These are phyloP conservation scores for Ichneumoninae sp. DNA, from an alignment of 2,888 invertebrate species.

Conservation along the genomic window DNA sequence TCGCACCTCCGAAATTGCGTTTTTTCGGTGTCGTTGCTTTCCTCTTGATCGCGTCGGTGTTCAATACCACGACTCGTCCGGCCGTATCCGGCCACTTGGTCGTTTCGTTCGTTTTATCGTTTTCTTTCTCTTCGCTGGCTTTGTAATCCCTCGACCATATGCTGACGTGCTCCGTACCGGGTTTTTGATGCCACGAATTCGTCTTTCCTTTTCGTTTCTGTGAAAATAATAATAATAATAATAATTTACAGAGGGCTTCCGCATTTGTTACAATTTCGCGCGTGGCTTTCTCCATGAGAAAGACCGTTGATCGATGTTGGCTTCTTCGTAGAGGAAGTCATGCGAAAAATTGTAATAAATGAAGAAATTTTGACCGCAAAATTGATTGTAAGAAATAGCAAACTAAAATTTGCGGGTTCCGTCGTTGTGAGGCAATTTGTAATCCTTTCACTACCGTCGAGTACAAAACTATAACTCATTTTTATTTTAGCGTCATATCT, in stretches of 20 bases:
- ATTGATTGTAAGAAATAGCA: no score
- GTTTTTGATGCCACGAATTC: conserved; percentile 73
- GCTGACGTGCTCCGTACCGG: conserved; percentile 80
- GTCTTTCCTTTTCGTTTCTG: conserved; percentile 68
- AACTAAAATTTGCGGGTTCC: no score
- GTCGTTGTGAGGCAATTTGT: no score
- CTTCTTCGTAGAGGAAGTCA: no score
- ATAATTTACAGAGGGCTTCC: background rate
- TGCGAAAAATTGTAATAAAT: no score
- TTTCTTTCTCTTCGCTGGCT: conserved; percentile 68
- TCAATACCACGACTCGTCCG: conserved; percentile 81
- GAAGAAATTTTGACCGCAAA: no score
- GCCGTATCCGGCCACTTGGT: conserved; percentile 74
- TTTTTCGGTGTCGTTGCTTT: conserved; percentile 69
- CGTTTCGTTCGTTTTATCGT: conserved; percentile 50
- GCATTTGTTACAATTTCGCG: no score
- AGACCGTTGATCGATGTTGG: no score
- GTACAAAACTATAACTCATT: no score
- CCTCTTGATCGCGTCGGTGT: conserved; percentile 69
- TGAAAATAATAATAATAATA: conserved; percentile 28
- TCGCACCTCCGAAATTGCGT: conserved; percentile 69
- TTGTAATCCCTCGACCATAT: conserved; percentile 84
- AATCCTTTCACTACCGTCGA: no score
- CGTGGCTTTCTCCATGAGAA: no score
- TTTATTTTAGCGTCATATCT: no score